Evolutionary conservation across 1,140 invertebrate genomes (phyloP), one percentile per base, ranked within the genome.

Genomic region (Nasonia vitripennis): DNA sequence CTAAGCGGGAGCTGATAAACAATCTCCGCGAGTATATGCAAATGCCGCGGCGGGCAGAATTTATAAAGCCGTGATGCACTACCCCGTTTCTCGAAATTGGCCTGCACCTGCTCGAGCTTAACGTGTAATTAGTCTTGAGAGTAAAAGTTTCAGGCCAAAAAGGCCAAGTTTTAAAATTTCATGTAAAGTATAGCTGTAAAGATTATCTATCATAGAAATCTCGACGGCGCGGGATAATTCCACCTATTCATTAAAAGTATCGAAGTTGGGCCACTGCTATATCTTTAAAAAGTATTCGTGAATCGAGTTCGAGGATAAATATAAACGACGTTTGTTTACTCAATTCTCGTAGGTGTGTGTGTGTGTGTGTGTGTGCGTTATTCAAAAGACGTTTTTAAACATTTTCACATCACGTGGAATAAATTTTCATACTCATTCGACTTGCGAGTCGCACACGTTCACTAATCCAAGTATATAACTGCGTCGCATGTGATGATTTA

Each of bases 341-440:
- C 37, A 2, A 20, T 51, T 55, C 79, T 20, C 37, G 3, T 55
- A 5, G 11, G 11, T 84, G 34, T 37, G 34, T 37, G 27, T 37
- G 6, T 37, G 11, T 84, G 34, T 37, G 34, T 37, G 27, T 37
- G 5, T 37, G 27, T 5, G 34, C 5, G 34, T 70, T 80, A 79
- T 79, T 73, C 48, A 51, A 51, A 68, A 62, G 71, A 62, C 12
- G 34, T 27, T 73, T 55, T 71, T 62, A 41, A 77, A 80, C n/a
- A 78, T 77, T 81, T 70, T 77, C 31, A 77, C n/a, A 45, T 81
- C 55, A 85, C 55, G 10, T 10, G 23, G 79, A 70, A 68, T 81
- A 75, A 27, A 85, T 81, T 85, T 75, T 85, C 51, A 68, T 81
- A 48, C 78, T 85, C 17, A 78, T 75, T 81, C 14, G 14, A 62